Percentiles rank a stretch among this genome's conserved stretches.
Conservation (phyloP, 2,888 invertebrate genomes). For the Drosophila tripunctata region DNA sequence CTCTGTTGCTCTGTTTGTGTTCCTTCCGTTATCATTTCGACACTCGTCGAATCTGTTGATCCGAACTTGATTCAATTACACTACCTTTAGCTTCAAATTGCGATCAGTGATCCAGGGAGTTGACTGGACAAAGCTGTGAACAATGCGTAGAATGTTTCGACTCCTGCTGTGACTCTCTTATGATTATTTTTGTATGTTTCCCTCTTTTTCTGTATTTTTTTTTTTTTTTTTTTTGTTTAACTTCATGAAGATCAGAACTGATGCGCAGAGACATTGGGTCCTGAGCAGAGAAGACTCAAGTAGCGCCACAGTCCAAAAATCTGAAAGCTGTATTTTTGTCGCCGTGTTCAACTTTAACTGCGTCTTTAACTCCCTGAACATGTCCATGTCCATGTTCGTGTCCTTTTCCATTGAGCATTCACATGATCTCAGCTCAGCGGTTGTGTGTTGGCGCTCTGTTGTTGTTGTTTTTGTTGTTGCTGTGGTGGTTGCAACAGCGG, state of each 20-base stretch:
- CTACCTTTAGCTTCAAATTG: constrained; percentile 54
- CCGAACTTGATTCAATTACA: constrained; percentile 60
- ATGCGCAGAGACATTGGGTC: constrained; percentile 51
- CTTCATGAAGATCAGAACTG: constrained; percentile 44
- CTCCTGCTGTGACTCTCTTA: constrained; percentile 63
- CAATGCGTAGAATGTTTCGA: constrained; percentile 44
- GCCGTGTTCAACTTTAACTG: constrained; percentile 8
- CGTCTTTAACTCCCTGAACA: constrained; percentile 1
- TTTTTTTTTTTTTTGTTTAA: neutral
- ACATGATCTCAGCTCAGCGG: constrained; percentile 3
- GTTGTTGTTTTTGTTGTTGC: constrained; percentile 12
- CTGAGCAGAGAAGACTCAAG: constrained; percentile 20
- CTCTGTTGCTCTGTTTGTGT: neutral
- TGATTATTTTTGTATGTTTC: neutral
- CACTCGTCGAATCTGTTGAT: constrained; percentile 10
- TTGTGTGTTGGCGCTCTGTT: constrained; percentile 55
- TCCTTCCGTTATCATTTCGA: constrained; percentile 2
- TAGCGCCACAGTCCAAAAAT: constrained; percentile 63
- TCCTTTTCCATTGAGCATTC: constrained; percentile 24
- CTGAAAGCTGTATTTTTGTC: constrained; percentile 27
- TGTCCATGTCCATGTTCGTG: constrained; percentile 14
- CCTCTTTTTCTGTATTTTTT: neutral
- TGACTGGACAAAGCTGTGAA: constrained; percentile 51
- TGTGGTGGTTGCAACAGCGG: constrained; percentile 58
- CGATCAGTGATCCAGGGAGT: constrained; percentile 40